Evolutionary conservation across 2,888 invertebrate species (phyloP).

Genomic region (Magallana nippona): DNA sequence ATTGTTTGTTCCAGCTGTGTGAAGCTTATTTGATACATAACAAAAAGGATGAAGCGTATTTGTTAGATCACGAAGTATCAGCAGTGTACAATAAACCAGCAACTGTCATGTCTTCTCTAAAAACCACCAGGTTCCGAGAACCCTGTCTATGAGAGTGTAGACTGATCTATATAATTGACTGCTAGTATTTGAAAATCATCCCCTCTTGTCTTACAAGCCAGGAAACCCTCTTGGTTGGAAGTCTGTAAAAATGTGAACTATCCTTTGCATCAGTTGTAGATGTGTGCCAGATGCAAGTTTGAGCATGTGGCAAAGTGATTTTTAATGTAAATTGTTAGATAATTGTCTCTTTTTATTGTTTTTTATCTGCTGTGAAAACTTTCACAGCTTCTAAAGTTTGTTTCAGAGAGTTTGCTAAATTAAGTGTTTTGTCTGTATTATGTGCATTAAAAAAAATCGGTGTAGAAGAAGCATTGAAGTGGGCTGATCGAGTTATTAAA

Average conservation of each 20-base stretch:
- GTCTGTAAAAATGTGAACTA: conserved; percentile 16
- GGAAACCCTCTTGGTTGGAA: background rate
- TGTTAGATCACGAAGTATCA: background rate
- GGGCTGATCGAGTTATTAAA: background rate
- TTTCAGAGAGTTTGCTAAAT: conserved; percentile 26
- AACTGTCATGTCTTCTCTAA: background rate
- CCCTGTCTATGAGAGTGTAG: background rate
- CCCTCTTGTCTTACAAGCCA: conserved; percentile 15
- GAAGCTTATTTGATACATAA: background rate
- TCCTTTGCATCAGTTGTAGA: conserved; percentile 12
- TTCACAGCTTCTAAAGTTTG: conserved; percentile 39
- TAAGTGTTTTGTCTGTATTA: conserved; percentile 15
- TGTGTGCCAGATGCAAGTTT: conserved; percentile 35
- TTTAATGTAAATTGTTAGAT: conserved; percentile 33
- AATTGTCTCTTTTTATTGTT: conserved; percentile 43
- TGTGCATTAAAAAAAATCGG: conserved; percentile 14
- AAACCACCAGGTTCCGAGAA: background rate
- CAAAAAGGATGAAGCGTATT: background rate
- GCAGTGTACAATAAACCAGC: background rate
- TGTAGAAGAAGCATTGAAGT: background rate
- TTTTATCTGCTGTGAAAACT: conserved; percentile 38
- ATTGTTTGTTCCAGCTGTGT: conserved; percentile 29
- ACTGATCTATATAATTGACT: background rate
- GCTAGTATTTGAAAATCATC: background rate
- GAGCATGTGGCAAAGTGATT: conserved; percentile 34